Conservation (phyloP, 2,113 vertebrate species). For the Protobothrops flavoviridis region DNA sequence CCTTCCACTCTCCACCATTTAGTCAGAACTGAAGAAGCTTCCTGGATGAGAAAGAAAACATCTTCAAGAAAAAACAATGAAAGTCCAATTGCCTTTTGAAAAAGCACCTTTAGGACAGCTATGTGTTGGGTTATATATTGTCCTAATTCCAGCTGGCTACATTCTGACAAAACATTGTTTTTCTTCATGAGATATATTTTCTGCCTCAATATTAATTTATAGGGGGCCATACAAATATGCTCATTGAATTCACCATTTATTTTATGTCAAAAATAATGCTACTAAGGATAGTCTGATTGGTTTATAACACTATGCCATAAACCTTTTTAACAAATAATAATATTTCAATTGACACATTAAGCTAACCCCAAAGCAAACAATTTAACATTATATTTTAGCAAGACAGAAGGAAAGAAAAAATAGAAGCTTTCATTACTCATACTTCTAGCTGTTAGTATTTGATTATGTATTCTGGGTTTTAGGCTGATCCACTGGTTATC, state of each 20-base stretch:
- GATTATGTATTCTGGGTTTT: too few species aligned
- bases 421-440: background rate
- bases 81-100: background rate
- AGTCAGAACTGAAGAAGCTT: background rate
- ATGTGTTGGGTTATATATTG: background rate
- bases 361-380: background rate
- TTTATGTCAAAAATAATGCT: background rate
- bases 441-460: too few species aligned
- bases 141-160: background rate
- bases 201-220: background rate
- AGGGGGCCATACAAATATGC: background rate
- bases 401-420: background rate
- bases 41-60: background rate
- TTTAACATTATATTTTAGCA: background rate
- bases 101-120: background rate
- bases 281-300: background rate
- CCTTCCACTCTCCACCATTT: background rate
- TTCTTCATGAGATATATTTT: background rate
- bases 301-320: background rate
- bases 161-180: background rate
- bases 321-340: background rate
- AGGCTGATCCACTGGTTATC: too few species aligned
- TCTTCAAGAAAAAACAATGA: background rate
- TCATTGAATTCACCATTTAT: background rate
- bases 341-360: background rate